These are phyloP conservation scores for Acromyrmex charruanus DNA, from an alignment of 1,140 invertebrate species.

Conservation along the genomic window DNA sequence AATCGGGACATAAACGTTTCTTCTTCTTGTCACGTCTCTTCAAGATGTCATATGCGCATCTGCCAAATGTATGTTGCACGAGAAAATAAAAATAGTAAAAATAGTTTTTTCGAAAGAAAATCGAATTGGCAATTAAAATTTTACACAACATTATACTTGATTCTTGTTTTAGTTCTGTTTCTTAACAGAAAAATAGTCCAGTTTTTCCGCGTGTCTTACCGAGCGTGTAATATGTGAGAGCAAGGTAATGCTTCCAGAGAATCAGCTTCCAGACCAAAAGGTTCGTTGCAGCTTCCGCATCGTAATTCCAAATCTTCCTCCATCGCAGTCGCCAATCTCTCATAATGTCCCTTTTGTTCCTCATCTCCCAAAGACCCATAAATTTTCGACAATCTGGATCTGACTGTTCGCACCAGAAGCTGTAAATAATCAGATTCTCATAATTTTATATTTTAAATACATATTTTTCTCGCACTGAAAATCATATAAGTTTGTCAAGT, in stretches of 20 bases:
- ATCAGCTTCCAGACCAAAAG: constrained; percentile 91
- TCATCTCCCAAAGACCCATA: constrained; percentile 93
- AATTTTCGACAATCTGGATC: constrained; percentile 91
- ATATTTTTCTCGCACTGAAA: background rate
- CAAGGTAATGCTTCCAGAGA: constrained; percentile 93
- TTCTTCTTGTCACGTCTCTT: constrained; percentile 90
- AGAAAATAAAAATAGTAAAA: constrained; percentile 35
- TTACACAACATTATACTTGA: background rate
- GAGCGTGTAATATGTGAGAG: constrained; percentile 94
- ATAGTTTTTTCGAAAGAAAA: background rate
- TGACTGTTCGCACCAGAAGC: constrained; percentile 92
- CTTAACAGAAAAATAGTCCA: background rate
- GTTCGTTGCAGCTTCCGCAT: constrained; percentile 92
- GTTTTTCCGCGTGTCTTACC: constrained; percentile 85
- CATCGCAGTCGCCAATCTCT: constrained; percentile 89
- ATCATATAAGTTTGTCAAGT: background rate
- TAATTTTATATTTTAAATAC: constrained; percentile 9
- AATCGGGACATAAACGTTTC: constrained; percentile 88
- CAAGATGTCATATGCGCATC: constrained; percentile 91
- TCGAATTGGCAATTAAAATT: constrained; percentile 1
- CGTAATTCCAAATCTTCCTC: constrained; percentile 91
- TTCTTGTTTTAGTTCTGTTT: constrained; percentile 19
- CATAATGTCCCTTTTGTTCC: constrained; percentile 91
- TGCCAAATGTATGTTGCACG: constrained; percentile 79
- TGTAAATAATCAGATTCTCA: constrained; percentile 77